Evolutionary conservation across 2,888 invertebrate species (phyloP).

Genomic region (Cyclophora albipunctata): DNA sequence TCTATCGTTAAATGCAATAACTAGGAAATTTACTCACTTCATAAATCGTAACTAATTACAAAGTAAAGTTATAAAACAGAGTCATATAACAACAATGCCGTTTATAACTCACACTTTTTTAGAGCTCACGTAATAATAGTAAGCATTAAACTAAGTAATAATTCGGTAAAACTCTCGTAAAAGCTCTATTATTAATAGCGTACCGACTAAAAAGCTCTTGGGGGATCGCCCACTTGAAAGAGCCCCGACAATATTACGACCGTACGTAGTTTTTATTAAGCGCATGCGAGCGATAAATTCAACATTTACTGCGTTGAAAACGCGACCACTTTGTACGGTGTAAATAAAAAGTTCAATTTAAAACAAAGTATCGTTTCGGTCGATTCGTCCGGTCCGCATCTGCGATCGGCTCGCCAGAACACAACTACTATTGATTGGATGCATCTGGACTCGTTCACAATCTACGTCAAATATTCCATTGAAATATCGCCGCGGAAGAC

Average conservation of each 20-base stretch:
- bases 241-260: slow-evolving; percentile 30
- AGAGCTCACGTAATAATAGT: slow-evolving; percentile 20
- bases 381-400: slow-evolving; percentile 44
- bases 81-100: not conserved
- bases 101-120: slow-evolving; percentile 14
- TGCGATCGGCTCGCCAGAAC: slow-evolving; percentile 45
- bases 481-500: slow-evolving; percentile 27
- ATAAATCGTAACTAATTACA: not conserved
- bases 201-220: slow-evolving; percentile 26
- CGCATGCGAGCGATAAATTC: slow-evolving; percentile 55
- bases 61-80: not conserved
- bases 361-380: slow-evolving; percentile 44
- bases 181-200: slow-evolving; percentile 31
- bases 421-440: slow-evolving; percentile 41
- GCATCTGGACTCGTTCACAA: slow-evolving; percentile 31
- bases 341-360: slow-evolving; percentile 62
- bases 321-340: slow-evolving; percentile 49
- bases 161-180: slow-evolving; percentile 26
- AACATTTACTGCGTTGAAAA: slow-evolving; percentile 52
- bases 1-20: too few species aligned
- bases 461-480: slow-evolving; percentile 25
- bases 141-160: slow-evolving; percentile 30
- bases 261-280: slow-evolving; percentile 53
- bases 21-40: too few species aligned
- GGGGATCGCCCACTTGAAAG: slow-evolving; percentile 32